Evolutionary conservation across 2,113 vertebrate genomes (phyloP).

Genomic region (Lota lota): DNA sequence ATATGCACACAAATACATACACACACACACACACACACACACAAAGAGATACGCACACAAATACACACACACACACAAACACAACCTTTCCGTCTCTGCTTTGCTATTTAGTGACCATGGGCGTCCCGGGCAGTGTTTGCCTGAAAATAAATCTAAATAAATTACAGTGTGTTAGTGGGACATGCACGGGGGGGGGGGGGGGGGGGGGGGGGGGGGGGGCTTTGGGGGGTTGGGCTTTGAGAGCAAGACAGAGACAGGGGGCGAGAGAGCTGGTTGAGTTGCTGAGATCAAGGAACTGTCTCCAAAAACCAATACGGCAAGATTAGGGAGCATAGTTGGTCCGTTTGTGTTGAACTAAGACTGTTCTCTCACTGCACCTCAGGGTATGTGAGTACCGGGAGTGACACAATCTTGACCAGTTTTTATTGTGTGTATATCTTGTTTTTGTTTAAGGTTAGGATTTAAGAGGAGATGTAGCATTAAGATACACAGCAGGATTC

Average conservation of each 20-base stretch:
- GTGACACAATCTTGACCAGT: too few relatives aligned
- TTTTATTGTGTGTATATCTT: background rate
- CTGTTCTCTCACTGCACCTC: too few relatives aligned
- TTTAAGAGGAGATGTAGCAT: conserved; percentile 27
- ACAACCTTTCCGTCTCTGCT: background rate
- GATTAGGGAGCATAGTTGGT: too few relatives aligned
- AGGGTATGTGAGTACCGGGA: too few relatives aligned
- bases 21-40: too few relatives aligned
- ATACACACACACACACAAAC: too few relatives aligned
- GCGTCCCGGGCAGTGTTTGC: conserved; percentile 18
- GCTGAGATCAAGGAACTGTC: too few relatives aligned
- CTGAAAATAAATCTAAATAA: conserved; percentile 36
- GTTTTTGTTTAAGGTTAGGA: conserved; percentile 8
- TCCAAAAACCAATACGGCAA: too few relatives aligned
- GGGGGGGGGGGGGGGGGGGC: background rate
- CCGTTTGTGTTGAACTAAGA: too few relatives aligned
- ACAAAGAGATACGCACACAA: background rate
- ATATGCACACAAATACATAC: too few relatives aligned
- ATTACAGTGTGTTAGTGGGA: conserved; percentile 20
- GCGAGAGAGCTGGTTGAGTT: background rate
- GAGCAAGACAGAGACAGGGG: conserved; percentile 1
- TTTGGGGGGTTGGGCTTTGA: conserved; percentile 5
- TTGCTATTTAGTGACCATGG: conserved; percentile 8
- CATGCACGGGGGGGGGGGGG: too few relatives aligned
- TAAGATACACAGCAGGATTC: conserved; percentile 31